Evolutionary conservation across 2,888 invertebrate species (phyloP), one percentile per base, ranked within the genome.

Genomic region (Isotomurus palustris): DNA sequence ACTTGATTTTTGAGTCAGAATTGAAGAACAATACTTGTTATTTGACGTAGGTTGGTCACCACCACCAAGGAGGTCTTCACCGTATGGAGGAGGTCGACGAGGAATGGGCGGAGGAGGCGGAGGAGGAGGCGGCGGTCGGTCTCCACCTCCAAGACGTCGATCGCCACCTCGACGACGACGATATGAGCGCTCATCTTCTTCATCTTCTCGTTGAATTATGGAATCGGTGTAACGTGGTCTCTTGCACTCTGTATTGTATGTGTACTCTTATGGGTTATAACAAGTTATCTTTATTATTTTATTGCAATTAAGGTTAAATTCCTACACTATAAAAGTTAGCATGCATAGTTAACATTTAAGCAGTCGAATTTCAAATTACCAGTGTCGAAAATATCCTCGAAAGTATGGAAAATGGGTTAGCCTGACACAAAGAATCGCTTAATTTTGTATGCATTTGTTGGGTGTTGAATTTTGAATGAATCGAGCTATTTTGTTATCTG

Each of bases 31-130:
- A 36, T 24, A 5, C 8, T 6, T 38, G 22, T 38, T 40, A n/a
- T 12, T 44, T 14, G 12, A 40, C 19, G 19, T n/a, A 40, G 6
- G 17, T 40, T 40, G 6, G 12, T 19, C 32, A 27, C 43, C 4
- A 17, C 17, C 49, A 29, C 8, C 36, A 62, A 84, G 84, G 59
- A 79, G 85, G 58, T 77, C 77, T 2, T 78, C 80, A 0, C 80
- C 80, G 1, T 65, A 12, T 8, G 12, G 32, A 12, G 32, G 32
- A 32, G 10, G 32, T 12, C 12, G 8, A 10, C 10, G 32, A 10
- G 32, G 32, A 12, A 12, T 8, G 8, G 32, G 32, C 12, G 32
- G 32, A 10, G 32, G 32, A 10, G 32, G 32, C 32, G 32, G 32
- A 8, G 32, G 32, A 10, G 32, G 32, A 32, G 8, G 12, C 36